phyloP scores from a whole-genome alignment of 2,888 invertebrate genomes.

The Plebejus anna region DNA sequence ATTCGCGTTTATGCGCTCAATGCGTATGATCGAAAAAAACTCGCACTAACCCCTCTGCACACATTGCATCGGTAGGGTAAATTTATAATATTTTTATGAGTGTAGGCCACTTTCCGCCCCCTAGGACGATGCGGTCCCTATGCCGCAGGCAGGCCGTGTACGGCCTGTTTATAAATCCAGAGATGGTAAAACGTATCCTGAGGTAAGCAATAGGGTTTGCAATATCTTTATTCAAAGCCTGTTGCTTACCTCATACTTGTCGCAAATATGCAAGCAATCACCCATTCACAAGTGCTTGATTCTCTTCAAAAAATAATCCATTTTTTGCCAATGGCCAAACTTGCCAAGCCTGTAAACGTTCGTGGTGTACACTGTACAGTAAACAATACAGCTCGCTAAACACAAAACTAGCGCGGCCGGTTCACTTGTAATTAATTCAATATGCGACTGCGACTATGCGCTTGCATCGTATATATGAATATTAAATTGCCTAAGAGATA shows the following conservation, averaged over 20 bases:
- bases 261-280: background rate
- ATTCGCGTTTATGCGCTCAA: no score
- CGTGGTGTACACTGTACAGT: background rate
- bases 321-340: background rate
- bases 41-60: no score
- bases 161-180: no score
- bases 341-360: background rate
- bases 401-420: slow-evolving; percentile 31
- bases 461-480: slow-evolving; percentile 70
- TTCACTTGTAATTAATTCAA: slow-evolving; percentile 62
- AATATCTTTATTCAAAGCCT: background rate
- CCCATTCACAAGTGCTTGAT: background rate
- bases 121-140: no score
- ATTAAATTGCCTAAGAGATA: slow-evolving; percentile 71
- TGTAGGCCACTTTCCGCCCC: no score
- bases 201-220: no score
- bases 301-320: background rate
- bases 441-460: slow-evolving; percentile 55
- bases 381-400: slow-evolving; percentile 28
- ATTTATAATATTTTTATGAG: no score
- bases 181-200: no score
- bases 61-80: no score
- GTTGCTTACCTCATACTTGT: background rate
- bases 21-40: no score
- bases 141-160: no score